Evolutionary conservation across 2,888 invertebrate species (phyloP).

Genomic region (Lordiphosa andalusiaca): DNA sequence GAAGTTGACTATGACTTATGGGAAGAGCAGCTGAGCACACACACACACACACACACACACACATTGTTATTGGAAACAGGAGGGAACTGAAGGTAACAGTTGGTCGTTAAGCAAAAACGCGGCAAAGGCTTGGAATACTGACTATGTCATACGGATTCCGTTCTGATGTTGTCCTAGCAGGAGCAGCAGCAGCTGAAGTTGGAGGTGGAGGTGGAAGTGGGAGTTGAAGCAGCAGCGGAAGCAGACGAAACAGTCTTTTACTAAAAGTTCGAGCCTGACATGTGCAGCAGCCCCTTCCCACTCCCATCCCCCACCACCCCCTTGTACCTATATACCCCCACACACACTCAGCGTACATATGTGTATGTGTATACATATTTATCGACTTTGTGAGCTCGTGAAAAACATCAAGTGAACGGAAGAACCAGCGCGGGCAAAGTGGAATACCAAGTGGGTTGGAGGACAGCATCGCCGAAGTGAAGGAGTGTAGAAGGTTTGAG

Average conservation of each 20-base stretch:
- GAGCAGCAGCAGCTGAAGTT: conserved; percentile 5
- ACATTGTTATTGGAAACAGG: conserved; percentile 40
- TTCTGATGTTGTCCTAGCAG: conserved; percentile 17
- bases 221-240: conserved; percentile 28
- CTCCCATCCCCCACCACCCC: conserved; percentile 23
- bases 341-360: background rate
- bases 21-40: conserved; percentile 10
- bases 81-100: conserved; percentile 21
- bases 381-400: conserved; percentile 74
- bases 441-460: conserved; percentile 18
- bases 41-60: conserved; percentile 32
- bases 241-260: conserved; percentile 45
- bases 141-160: conserved; percentile 30
- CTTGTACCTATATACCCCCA: conserved; percentile 9
- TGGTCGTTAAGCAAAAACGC: conserved; percentile 57
- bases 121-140: conserved; percentile 39
- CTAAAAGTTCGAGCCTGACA: conserved; percentile 59
- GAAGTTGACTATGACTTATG: conserved; percentile 18
- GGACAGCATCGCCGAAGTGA: background rate
- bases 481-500: conserved; percentile 44
- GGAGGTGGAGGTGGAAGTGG: conserved; percentile 2
- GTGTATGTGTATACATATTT: conserved; percentile 64
- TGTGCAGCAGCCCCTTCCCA: conserved; percentile 46
- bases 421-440: conserved; percentile 47
- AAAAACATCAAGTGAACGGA: conserved; percentile 73